phyloP scores from a whole-genome alignment of 2,888 invertebrate species.

The Eupithecia vulgata region DNA sequence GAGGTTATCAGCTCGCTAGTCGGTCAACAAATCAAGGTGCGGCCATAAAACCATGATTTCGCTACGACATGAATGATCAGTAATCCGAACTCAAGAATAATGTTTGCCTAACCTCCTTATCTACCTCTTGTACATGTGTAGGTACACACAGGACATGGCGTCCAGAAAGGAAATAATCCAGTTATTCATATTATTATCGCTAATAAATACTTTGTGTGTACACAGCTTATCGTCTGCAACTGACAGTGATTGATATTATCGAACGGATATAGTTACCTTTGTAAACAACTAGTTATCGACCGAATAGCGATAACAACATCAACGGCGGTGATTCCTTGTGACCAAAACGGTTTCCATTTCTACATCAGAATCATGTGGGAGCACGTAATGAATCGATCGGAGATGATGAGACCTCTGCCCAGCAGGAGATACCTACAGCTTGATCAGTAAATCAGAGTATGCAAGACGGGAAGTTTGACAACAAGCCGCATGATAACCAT shows the following conservation, averaged over 20 bases:
- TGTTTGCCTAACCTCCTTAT: slow-evolving; percentile 49
- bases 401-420: neutral
- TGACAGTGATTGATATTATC: slow-evolving; percentile 66
- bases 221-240: slow-evolving; percentile 41
- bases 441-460: neutral
- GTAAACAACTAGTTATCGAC: slow-evolving; percentile 4
- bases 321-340: neutral
- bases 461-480: neutral
- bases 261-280: slow-evolving; percentile 21
- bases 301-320: neutral
- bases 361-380: neutral
- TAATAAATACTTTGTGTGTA: slow-evolving; percentile 50
- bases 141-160: slow-evolving; percentile 59
- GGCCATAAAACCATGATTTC: slow-evolving; percentile 38
- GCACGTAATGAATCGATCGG: neutral
- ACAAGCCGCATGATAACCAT: neutral
- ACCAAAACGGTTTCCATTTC: neutral
- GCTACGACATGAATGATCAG: slow-evolving; percentile 41
- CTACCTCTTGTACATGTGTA: slow-evolving; percentile 69
- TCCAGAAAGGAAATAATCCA: slow-evolving; percentile 71
- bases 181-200: slow-evolving; percentile 70
- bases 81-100: slow-evolving; percentile 50
- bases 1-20: slow-evolving; percentile 17
- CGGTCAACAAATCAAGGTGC: slow-evolving; percentile 43
- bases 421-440: neutral